Conservation (phyloP, 2,888 invertebrate genomes). For the Glomeris marginata region DNA sequence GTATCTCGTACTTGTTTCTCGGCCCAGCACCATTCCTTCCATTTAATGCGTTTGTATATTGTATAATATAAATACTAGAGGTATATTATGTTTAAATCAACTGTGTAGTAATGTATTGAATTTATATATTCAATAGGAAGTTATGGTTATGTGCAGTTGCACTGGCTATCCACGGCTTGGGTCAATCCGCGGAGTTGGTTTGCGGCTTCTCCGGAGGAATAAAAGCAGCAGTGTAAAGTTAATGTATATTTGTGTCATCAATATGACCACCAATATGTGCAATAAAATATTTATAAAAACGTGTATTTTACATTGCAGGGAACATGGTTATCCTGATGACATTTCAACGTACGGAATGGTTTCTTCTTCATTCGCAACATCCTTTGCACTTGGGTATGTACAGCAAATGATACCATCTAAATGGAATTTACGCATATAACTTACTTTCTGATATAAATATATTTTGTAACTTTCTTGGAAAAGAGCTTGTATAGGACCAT, state of each 20-base stretch:
- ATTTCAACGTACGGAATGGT: conserved; percentile 33
- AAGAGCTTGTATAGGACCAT: too few species aligned
- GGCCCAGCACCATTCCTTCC: conserved; percentile 23
- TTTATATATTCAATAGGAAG: conserved; percentile 8
- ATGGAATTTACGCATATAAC: too few species aligned
- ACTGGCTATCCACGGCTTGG: conserved; percentile 25
- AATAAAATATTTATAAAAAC: too few species aligned
- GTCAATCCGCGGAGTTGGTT: conserved; percentile 28
- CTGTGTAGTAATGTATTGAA: too few species aligned
- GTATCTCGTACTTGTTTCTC: conserved; percentile 22
- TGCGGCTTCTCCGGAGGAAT: conserved; percentile 28
- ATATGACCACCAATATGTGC: too few species aligned
- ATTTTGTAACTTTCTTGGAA: too few species aligned
- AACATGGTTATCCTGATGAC: conserved; percentile 29
- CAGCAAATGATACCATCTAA: too few species aligned
- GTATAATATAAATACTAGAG: too few species aligned
- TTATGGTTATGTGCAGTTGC: conserved; percentile 24
- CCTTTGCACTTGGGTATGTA: conserved; percentile 30
- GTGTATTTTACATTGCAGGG: conserved; percentile 25
- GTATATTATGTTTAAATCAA: too few species aligned
- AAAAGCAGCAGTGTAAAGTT: conserved; percentile 24
- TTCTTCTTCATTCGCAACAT: conserved; percentile 33
- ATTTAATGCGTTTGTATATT: conserved; percentile 15
- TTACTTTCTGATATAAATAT: too few species aligned
- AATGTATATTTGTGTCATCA: not conserved